phyloP scores from a whole-genome alignment of 2,888 invertebrate species.

The Therioaphis trifolii region DNA sequence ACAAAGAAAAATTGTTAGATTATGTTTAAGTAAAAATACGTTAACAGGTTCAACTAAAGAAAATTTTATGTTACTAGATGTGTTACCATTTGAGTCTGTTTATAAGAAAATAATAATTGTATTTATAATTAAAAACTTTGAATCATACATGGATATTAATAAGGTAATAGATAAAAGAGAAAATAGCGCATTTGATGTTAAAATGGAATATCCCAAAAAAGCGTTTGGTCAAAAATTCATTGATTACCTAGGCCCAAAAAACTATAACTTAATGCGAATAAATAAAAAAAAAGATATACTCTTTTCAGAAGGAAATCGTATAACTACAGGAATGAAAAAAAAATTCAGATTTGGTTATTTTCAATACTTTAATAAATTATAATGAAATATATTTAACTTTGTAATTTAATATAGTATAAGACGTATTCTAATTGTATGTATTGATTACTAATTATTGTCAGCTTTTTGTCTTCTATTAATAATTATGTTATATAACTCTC shows the following conservation, averaged over 20 bases:
- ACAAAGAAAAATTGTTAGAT: not conserved
- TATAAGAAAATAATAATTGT: not conserved
- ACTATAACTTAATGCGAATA: constrained; percentile 7
- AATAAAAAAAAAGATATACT: not conserved
- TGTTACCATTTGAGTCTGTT: too few relatives aligned
- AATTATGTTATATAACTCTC: too few relatives aligned
- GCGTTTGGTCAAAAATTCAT: not conserved
- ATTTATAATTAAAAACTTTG: not conserved
- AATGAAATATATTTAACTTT: not conserved
- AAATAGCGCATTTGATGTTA: not conserved
- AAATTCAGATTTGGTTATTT: not conserved
- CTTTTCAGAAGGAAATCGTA: not conserved
- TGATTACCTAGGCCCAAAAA: not conserved
- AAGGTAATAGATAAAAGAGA: not conserved
- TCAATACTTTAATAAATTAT: not conserved
- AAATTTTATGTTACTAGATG: not conserved
- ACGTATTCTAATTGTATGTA: too few relatives aligned
- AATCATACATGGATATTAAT: not conserved
- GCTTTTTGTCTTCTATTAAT: too few relatives aligned
- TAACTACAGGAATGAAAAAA: not conserved
- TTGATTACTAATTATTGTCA: too few relatives aligned
- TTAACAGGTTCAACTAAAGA: not conserved
- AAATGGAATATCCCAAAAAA: not conserved
- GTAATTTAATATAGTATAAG: not conserved
- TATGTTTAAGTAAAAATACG: not conserved